Evolutionary conservation across 2,113 vertebrate genomes (phyloP), one percentile per base, ranked within the genome.

Genomic region (Phyllostomus hastatus): DNA sequence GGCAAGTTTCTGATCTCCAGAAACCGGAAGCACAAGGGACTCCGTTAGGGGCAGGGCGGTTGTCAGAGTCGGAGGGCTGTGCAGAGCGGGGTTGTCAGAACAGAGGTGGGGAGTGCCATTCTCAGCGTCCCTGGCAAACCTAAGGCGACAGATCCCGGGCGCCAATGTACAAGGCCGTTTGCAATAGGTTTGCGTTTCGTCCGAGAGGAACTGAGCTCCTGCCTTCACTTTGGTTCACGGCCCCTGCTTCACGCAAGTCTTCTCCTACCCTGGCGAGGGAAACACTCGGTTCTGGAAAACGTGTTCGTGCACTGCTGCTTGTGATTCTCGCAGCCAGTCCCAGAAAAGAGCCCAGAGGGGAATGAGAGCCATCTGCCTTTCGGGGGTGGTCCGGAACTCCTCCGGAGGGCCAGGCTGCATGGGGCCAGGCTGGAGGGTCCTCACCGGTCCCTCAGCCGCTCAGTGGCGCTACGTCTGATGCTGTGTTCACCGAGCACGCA

Each of bases 131-230:
- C 28, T 87, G 41, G 7, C 2, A 61, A 61, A 75, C 1, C 54
- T 20, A 48, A 57, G 10, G 46, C 24, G 69, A 57, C 1, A 38
- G 38, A 19, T 57, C 52, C 28, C 1, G 43, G 73, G n/a, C 54
- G 5, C 48, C 41, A 2, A 31, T 1, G 14, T 16, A 20, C 5
- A 6, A 3, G 22, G 48, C 0, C 6, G 31, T 28, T 46, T 46
- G 26, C 10, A 11, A 2, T 4, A 16, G 20, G 15, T 82, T 81
- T 76, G 24, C 19, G 35, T n/a, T 82, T 70, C 35, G 64, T 82
- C n/a, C 35, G n/a, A 66, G 24, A 41, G 17, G 4, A 72, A 20
- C 1, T 17, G 52, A n/a, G 43, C 11, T n/a, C 19, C 61, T 31
- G 19, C 10, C 6, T 64, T 31, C 76, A 78, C 5, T 41, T 24